Evolutionary conservation across 2,113 vertebrate species (phyloP).

Genomic region (Ploceus nigricollis): DNA sequence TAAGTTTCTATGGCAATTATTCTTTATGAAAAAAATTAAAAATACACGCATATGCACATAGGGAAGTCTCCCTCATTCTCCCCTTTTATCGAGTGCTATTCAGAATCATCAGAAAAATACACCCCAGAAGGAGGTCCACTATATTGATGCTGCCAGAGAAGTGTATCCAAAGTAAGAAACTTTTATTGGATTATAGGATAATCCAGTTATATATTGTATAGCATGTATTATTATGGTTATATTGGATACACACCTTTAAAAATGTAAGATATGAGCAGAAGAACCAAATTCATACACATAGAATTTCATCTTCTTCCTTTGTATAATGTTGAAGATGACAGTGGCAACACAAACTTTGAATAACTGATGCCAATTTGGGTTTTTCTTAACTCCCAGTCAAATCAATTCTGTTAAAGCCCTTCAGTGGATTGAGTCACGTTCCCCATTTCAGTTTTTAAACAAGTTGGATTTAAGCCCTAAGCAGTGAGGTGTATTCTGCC

Average conservation of each 20-base stretch:
- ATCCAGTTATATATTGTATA: no score
- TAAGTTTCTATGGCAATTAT: background rate
- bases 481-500: background rate
- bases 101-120: background rate
- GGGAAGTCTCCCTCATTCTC: background rate
- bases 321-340: background rate
- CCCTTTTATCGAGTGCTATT: rapidly evolving
- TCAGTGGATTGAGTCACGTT: background rate
- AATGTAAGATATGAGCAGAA: background rate
- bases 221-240: background rate
- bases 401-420: background rate
- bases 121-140: background rate
- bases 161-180: background rate
- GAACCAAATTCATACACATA: background rate
- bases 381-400: background rate
- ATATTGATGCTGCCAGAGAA: background rate
- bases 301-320: background rate
- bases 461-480: background rate
- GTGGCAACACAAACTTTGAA: background rate
- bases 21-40: background rate
- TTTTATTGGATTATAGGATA: background rate
- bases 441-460: background rate
- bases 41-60: background rate
- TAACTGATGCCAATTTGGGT: background rate
- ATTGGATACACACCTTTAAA: background rate